Base-by-base conservation (phyloP, 2,888 invertebrate species). In the Vanessa cardui region DNA sequence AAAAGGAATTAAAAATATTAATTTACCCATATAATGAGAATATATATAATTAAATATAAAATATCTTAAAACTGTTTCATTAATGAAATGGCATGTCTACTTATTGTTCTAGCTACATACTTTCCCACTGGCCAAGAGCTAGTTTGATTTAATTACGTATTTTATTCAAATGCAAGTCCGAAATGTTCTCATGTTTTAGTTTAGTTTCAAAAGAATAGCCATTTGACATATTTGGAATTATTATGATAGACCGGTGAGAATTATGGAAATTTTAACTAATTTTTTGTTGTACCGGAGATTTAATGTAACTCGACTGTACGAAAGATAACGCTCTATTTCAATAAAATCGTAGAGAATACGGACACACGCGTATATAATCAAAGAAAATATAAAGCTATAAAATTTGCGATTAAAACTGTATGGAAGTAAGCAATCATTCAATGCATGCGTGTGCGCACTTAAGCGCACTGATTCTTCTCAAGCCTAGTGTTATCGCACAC, bases 401-500 rank as follows among this genome's bases (percentile, higher is more conserved):
- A 54, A 54, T 50, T n/a, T 12, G n/a, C 18, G 31, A 46, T 66
- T 66, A 56, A 56, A 56, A 61, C 46, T 66, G 45, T 64, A 59
- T 56, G 9, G 45, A 18, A 66, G 64, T 64, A 64, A 20, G 67
- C 61, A 61, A 67, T 67, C 58, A 46, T 70, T 62, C 49, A 62
- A 65, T 76, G 58, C 65, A 77, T 76, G 80, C 78, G 82, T 83
- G 78, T 79, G 83, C 80, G 84, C 84, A 84, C 86, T 87, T 88
- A 80, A 80, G 89, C 89, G 90, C 88, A 87, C 83, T 83, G 84
- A 83, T 88, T 88, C 86, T 83, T 87, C 89, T 88, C 82, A 85
- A 87, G 84, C 84, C 85, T 85, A 86, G 85, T 84, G 87, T 89
- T 89, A 89, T 87, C 87, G 91, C 92, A 92, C 92, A 92, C 92